Percentiles rank a stretch among this genome's conserved stretches.
Conservation (phyloP, 2,888 invertebrate species). For the Melipona beecheii region DNA sequence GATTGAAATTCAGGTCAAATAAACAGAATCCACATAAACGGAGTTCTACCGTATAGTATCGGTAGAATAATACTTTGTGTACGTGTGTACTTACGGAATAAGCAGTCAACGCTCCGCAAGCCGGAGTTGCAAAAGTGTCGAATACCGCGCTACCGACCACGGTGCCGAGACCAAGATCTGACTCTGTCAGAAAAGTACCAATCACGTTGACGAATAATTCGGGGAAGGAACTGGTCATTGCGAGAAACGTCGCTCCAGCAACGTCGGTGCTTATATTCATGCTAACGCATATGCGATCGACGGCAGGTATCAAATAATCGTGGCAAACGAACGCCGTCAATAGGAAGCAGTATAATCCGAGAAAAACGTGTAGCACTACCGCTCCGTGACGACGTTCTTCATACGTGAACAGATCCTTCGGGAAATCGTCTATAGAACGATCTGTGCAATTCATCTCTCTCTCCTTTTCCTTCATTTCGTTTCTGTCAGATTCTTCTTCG, state of each 20-base stretch:
- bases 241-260: constrained; percentile 98
- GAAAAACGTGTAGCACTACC: constrained; percentile 90
- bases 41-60: no score
- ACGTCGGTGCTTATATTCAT: constrained; percentile 93
- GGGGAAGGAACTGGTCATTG: constrained; percentile 97
- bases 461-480: background rate
- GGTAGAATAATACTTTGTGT: background rate
- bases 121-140: constrained; percentile 93
- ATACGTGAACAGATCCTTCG: constrained; percentile 86
- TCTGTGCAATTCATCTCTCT: constrained; percentile 66
- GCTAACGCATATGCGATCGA: constrained; percentile 94
- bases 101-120: constrained; percentile 91
- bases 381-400: constrained; percentile 91
- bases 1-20: no score
- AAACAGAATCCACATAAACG: no score
- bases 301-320: constrained; percentile 95
- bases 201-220: constrained; percentile 97
- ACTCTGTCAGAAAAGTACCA: constrained; percentile 92
- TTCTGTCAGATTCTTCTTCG: background rate
- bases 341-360: constrained; percentile 93
- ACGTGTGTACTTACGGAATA: constrained; percentile 86
- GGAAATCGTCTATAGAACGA: constrained; percentile 86
- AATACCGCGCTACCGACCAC: constrained; percentile 95
- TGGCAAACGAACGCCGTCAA: constrained; percentile 95
- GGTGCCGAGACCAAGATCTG: constrained; percentile 94